Conservation (phyloP, 2,888 invertebrate species). For the Drosophila bunnanda region DNA sequence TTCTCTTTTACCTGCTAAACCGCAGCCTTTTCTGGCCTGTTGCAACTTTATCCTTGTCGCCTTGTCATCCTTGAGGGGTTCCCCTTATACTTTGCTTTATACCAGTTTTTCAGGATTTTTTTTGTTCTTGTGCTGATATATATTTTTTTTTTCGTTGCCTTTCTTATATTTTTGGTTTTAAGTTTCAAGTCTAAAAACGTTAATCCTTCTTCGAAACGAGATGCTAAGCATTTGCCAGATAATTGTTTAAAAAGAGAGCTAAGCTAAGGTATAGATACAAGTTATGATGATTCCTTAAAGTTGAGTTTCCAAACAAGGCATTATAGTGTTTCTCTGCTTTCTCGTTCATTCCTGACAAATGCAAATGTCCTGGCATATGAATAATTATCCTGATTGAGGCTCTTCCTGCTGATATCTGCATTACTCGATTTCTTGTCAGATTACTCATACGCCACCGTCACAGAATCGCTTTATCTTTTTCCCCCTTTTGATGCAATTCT, state of each 20-base stretch:
- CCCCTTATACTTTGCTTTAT: conserved; percentile 47
- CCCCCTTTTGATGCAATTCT: conserved; percentile 55
- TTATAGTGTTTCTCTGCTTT: too few relatives aligned
- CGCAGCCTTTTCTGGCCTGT: conserved; percentile 35
- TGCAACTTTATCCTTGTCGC: conserved; percentile 46
- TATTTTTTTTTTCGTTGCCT: conserved; percentile 17
- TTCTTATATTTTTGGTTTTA: conserved; percentile 55
- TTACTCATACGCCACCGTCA: conserved; percentile 53
- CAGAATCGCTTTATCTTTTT: conserved; percentile 16
- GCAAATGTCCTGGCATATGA: conserved; percentile 52
- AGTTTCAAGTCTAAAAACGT: conserved; percentile 66
- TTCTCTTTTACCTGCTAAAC: conserved; percentile 30
- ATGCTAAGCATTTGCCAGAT: too few relatives aligned
- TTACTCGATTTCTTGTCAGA: conserved; percentile 53
- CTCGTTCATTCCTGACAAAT: conserved; percentile 6
- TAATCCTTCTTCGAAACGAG: conserved; percentile 55
- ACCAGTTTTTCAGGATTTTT: conserved; percentile 46
- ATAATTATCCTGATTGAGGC: conserved; percentile 61
- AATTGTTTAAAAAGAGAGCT: too few relatives aligned
- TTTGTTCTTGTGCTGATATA: background rate
- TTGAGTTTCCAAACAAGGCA: too few relatives aligned
- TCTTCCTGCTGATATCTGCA: conserved; percentile 25
- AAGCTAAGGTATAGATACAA: background rate
- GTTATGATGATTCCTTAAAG: background rate
- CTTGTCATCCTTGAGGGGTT: conserved; percentile 29